Conservation (phyloP, 1,140 invertebrate species). For the Solen grandis region DNA sequence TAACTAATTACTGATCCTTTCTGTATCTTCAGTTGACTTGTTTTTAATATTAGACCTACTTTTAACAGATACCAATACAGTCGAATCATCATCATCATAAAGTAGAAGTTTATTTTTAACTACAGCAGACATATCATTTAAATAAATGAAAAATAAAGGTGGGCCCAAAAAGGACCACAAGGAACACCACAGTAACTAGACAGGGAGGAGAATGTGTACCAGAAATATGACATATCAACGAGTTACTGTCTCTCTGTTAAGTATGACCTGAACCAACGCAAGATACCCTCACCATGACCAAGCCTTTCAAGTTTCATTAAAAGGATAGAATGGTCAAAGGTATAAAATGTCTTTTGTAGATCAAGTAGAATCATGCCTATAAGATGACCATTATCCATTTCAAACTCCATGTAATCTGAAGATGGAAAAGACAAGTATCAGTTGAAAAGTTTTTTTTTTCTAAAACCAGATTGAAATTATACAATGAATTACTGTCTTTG, state of each 20-base stretch:
- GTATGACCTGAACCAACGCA: slow-evolving; percentile 22
- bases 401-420: slow-evolving; percentile 14
- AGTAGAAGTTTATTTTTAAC: slow-evolving; percentile 20
- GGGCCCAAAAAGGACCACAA: slow-evolving; percentile 22
- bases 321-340: slow-evolving; percentile 1
- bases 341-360: slow-evolving; percentile 28
- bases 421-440: slow-evolving; percentile 31
- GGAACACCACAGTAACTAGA: slow-evolving; percentile 13
- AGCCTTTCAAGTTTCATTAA: too few species aligned
- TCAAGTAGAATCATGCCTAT: too few species aligned
- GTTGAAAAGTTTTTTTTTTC: slow-evolving; percentile 19
- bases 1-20: slow-evolving; percentile 20
- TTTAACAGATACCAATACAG: slow-evolving; percentile 12
- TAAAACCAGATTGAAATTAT: slow-evolving; percentile 35
- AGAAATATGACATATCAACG: slow-evolving; percentile 31
- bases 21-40: not conserved
- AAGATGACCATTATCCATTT: too few species aligned
- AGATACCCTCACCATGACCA: too few species aligned
- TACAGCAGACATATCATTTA: slow-evolving; percentile 25
- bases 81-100: slow-evolving; percentile 47
- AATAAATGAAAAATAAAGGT: slow-evolving; percentile 32
- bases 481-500: slow-evolving; percentile 12
- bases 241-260: slow-evolving; percentile 10
- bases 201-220: too few species aligned
- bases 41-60: slow-evolving; percentile 12